Percentiles rank a stretch among this genome's conserved stretches.
phyloP scores from a whole-genome alignment of 2,113 vertebrate genomes.

The Lepus europaeus region DNA sequence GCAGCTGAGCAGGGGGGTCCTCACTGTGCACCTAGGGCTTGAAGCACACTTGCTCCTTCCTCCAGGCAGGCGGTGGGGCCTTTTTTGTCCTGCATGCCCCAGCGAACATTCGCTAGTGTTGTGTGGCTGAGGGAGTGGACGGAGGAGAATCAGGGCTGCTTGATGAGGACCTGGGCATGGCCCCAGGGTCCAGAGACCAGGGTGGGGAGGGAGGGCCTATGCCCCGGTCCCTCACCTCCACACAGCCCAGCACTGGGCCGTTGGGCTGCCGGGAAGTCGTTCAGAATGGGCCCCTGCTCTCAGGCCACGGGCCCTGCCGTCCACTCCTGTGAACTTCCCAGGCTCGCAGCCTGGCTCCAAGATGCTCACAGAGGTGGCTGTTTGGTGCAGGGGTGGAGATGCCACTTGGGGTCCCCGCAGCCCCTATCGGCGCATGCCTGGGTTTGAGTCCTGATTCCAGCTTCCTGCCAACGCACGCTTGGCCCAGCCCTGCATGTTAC shows the following conservation, averaged over 20 bases:
- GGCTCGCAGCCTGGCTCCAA: background rate
- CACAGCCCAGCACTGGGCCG: background rate
- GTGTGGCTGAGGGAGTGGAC: background rate
- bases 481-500: too few relatives aligned
- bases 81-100: background rate
- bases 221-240: background rate
- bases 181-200: too few relatives aligned
- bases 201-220: background rate
- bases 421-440: too few relatives aligned
- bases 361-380: too few relatives aligned
- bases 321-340: background rate
- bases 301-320: background rate
- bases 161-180: background rate
- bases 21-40: background rate
- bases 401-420: too few relatives aligned
- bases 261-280: too few relatives aligned
- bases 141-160: background rate
- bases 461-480: too few relatives aligned
- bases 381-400: too few relatives aligned
- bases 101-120: background rate
- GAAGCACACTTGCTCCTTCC: accelerated
- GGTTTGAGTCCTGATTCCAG: too few relatives aligned
- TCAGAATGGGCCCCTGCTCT: too few relatives aligned
- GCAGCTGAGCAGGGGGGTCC: background rate
- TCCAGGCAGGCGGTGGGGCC: background rate